Evolutionary conservation across 2,888 invertebrate species (phyloP), one percentile per base, ranked within the genome.

Genomic region (Koerneria pararmatus): DNA sequence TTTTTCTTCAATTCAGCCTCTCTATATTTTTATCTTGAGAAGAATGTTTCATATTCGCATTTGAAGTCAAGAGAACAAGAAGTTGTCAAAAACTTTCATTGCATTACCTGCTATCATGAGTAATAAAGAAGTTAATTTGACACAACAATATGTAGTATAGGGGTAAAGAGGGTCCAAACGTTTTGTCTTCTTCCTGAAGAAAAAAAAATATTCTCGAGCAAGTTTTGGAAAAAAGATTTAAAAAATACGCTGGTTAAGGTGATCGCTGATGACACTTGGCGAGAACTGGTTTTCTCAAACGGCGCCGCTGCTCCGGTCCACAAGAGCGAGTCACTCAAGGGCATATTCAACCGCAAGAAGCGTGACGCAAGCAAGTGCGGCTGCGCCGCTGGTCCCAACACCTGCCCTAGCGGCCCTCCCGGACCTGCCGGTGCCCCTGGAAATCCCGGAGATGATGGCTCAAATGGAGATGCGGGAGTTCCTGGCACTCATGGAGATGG

Each of bases 341-440:
- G 32, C 32, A 1, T 62, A 51, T 34, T 62, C 37, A 27, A 29
- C 46, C 62, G 62, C 53, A 37, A 34, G 34, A 62, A 62, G 53
- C 62, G 62, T 53, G 11, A 0, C 22, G 62, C 62, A 4, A 35
- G 19, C 8, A 32, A 60, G 31, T 62, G 62, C 62, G 62, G 62
- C 5, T 62, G 62, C n/a, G 62, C 62, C 15, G 62, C 62, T 35
- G 62, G 62, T 1, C 62, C 62, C n/a, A 62, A 62, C 62, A 53
- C 32, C 53, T 62, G 62, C 37, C 62, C 62, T 3, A 6, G 29
- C 46, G 66, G 57, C 34, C 62, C 62, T 31, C 41, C 68, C 27
- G 72, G 75, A 69, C 70, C 71, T n/a, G 72, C 75, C 49, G 75
- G 75, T 65, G 74, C 74, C 51, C 73, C 77, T 46, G 75, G 75